Evolutionary conservation across 2,797 vertebrate genomes (phyloP), one percentile per base, ranked within the genome.

Genomic region (Microctenopoma lineatum): DNA sequence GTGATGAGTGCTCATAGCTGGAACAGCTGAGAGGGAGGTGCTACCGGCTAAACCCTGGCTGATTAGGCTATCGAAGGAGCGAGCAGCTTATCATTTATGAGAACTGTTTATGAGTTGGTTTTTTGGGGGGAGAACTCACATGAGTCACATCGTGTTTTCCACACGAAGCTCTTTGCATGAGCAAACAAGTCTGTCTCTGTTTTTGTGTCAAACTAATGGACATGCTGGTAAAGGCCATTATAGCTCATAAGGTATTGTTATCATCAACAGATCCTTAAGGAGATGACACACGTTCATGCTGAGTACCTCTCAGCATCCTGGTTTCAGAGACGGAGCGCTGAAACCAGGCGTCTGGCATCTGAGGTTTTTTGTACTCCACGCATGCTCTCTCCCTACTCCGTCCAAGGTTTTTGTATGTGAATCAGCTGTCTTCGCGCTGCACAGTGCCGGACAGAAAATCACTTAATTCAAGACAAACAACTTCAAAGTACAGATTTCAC

Each of bases 401-500:
- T 27, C 57, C 59, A 47, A 62, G 51, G 48, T 46, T 51, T 84
- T 47, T 71, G 52, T 44, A 50, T 71, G 73, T 51, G 66, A 73
- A 81, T 86, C 65, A 66, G 63, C 58, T 60, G 62, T 75, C 56
- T 61, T 50, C 56, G 36, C 32, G 1, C 29, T 8, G 16, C 53
- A 62, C 56, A 64, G 54, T 11, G 29, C 18, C 1, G n/a, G 69
- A 80, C 51, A 70, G 67, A 79, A 81, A 86, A 83, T 79, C 80
- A 65, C 67, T 87, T 81, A 77, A 89, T 90, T 87, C 77, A 77
- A 79, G 71, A 86, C 77, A 79, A 89, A 87, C 36, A 5, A 80
- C 59, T 85, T 81, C 80, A 85, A 83, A 83, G 81, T 59, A 50
- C 57, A 77, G 60, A 82, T 78, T 75, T 76, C 64, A 59, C 69